phyloP scores from a whole-genome alignment of 1,140 invertebrate genomes.

The Fopius arisanus region DNA sequence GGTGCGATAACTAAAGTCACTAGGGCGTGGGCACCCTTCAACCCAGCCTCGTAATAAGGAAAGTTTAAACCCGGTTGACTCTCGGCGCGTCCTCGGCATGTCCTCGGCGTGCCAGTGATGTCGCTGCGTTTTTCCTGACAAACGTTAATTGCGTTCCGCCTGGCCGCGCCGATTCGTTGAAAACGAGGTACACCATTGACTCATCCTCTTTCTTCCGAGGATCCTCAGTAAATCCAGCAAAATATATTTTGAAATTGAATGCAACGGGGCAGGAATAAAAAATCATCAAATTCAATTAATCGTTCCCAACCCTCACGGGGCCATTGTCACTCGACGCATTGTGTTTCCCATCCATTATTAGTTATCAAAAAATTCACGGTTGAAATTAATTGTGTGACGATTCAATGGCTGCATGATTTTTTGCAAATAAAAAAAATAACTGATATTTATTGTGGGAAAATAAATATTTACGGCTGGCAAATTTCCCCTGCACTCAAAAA shows the following conservation, averaged over 20 bases:
- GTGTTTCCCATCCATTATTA: no score
- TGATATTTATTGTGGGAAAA: no score
- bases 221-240: background rate
- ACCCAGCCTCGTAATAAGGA: slow-evolving; percentile 50
- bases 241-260: background rate
- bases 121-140: slow-evolving; percentile 52
- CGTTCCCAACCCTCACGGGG: background rate
- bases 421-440: no score
- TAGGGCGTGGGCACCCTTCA: background rate
- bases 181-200: slow-evolving; percentile 14
- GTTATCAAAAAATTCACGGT: no score
- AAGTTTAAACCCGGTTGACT: slow-evolving; percentile 50
- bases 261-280: background rate
- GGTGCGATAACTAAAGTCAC: background rate
- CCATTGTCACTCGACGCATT: no score
- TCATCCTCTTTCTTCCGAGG: background rate
- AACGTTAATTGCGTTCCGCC: slow-evolving; percentile 60
- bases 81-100: no score
- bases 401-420: no score
- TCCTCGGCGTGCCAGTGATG: slow-evolving; percentile 34
- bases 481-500: no score
- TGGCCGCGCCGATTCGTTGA: slow-evolving; percentile 49
- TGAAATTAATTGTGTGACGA: no score
- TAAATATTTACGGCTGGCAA: no score
- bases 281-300: slow-evolving; percentile 7